phyloP scores from a whole-genome alignment of 2,888 invertebrate genomes.

The Philereme vetulata region DNA sequence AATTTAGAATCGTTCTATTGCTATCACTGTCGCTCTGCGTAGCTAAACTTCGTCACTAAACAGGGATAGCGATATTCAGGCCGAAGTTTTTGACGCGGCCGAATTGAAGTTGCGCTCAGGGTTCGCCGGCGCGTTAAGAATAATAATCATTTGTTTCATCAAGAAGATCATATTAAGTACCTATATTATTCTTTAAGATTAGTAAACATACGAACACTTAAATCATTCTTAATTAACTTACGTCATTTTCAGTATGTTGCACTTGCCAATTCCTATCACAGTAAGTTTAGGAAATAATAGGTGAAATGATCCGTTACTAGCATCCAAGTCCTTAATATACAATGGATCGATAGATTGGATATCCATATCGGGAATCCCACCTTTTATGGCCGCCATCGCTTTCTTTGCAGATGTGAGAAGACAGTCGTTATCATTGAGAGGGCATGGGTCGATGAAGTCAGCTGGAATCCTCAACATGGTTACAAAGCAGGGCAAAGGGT shows the following conservation, averaged over 20 bases:
- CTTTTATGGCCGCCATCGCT: conserved; percentile 37
- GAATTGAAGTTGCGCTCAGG: too few relatives aligned
- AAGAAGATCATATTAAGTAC: too few relatives aligned
- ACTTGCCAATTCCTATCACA: conserved; percentile 39
- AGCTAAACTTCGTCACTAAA: too few relatives aligned
- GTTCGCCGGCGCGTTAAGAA: too few relatives aligned
- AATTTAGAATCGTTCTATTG: too few relatives aligned
- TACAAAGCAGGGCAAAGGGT: too few relatives aligned
- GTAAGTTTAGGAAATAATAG: conserved; percentile 41
- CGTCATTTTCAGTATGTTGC: conserved; percentile 43
- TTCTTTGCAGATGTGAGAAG: conserved; percentile 38
- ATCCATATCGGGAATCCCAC: conserved; percentile 42
- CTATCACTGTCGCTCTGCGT: too few relatives aligned
- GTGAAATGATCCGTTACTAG: conserved; percentile 40
- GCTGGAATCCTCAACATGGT: conserved; percentile 9
- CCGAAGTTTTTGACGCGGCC: too few relatives aligned
- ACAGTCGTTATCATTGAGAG: conserved; percentile 42
- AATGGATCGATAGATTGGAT: conserved; percentile 46
- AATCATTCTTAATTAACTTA: conserved; percentile 40
- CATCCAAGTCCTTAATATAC: conserved; percentile 34
- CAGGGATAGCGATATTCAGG: too few relatives aligned
- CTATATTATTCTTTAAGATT: too few relatives aligned
- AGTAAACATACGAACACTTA: too few relatives aligned
- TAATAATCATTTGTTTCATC: too few relatives aligned
- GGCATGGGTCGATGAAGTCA: conserved; percentile 27